These are phyloP conservation scores for Tapirus indicus DNA, from an alignment of 2,797 vertebrate genomes.

Conservation along the genomic window DNA sequence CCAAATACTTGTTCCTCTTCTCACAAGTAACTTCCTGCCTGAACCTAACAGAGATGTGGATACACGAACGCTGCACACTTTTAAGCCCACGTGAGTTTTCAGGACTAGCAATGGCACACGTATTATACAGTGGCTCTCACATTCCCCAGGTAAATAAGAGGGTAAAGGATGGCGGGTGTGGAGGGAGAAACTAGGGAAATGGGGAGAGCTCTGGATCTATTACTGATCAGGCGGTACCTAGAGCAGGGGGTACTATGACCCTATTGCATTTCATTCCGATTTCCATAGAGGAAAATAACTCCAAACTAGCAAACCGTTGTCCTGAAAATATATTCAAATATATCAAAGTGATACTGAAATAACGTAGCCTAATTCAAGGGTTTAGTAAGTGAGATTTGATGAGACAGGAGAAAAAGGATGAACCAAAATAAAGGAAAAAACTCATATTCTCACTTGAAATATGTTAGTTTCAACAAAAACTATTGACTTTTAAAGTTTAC, in stretches of 20 bases:
- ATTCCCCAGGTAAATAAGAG: background rate
- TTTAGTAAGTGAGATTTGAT: background rate
- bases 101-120: background rate
- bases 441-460: background rate
- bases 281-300: background rate
- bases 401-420: background rate
- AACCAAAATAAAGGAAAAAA: background rate
- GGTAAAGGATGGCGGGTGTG: background rate
- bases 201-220: background rate
- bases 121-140: background rate
- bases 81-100: background rate
- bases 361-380: background rate
- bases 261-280: background rate
- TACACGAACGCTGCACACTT: background rate
- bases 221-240: background rate
- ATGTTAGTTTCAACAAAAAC: background rate
- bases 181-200: background rate
- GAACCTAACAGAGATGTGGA: background rate
- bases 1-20: background rate
- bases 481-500: background rate
- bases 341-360: background rate
- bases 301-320: background rate
- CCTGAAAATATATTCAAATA: background rate
- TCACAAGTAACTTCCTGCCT: background rate
- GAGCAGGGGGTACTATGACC: background rate